Base-by-base conservation (phyloP, 1,140 invertebrate species). In the Drosophila aff. region DNA sequence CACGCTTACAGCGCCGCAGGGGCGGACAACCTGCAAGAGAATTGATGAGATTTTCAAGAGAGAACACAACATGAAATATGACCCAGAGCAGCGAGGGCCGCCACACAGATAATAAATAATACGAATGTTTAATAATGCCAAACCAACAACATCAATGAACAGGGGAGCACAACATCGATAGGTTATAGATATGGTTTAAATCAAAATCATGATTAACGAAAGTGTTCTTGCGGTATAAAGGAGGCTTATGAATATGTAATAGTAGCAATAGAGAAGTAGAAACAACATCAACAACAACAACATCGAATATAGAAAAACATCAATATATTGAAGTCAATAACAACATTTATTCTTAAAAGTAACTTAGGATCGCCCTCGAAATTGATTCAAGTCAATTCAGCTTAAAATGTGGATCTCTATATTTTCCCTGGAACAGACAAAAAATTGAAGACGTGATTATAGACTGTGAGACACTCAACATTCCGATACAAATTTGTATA, bases 251-350 rank as follows among this genome's bases (percentile, higher is more conserved):
- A 58, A 26, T 67, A 71, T 73, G 50, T 80, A 60, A 53, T 74
- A 60, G 40, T 79, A 79, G 68, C 66, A 74, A 76, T 81, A 82
- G 78, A 81, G 80, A 79, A 84, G 82, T 74, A 85, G 72, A 85
- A 73, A 85, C 78, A 86, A 76, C 83, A 86, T 79, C 85, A 89
- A 84, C 84, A 87, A 82, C 83, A 87, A 89, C 84, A 87, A 87
- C 84, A 89, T 89, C 84, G 83, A 89, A 65, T 83, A 84, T 80
- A 90, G 81, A 83, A 89, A 79, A 84, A 90, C 81, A 79, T 76
- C 66, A 89, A 82, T 83, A 83, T 77, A 55, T 62, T 83, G 83
- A 72, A 87, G 76, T 82, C 75, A 82, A 68, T 73, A 86, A 86
- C 79, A 86, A 86, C 79, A 86, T 82, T 55, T 49, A 86, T 66